Conservation (phyloP, 2,113 vertebrate species). For the Oxyruncus cristatus region DNA sequence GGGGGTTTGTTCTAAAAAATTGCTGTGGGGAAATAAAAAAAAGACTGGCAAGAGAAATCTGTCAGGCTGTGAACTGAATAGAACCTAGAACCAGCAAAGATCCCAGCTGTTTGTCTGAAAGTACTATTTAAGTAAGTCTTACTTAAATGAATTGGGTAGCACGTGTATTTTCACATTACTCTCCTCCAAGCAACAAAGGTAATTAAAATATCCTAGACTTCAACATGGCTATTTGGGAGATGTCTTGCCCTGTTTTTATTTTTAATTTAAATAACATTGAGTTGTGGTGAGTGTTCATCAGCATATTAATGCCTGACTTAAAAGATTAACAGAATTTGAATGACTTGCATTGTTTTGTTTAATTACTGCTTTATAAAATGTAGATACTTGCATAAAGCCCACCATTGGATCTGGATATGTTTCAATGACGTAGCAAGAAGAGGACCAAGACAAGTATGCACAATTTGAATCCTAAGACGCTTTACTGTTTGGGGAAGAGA, state of each 20-base stretch:
- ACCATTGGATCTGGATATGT: background rate
- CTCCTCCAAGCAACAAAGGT: background rate
- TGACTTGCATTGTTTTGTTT: constrained; percentile 23
- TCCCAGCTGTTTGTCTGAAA: background rate
- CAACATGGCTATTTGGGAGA: background rate
- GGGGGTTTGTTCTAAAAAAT: background rate
- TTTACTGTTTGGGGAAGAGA: constrained; percentile 10
- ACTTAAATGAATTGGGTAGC: background rate
- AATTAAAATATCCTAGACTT: background rate
- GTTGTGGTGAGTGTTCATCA: constrained; percentile 11
- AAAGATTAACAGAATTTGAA: constrained; percentile 16
- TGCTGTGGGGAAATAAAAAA: background rate
- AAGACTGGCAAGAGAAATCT: background rate
- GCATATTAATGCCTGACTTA: constrained; percentile 13
- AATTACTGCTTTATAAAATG: background rate
- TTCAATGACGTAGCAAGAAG: constrained; percentile 9
- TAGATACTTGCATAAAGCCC: constrained; percentile 18
- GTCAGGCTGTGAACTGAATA: background rate
- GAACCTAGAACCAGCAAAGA: background rate
- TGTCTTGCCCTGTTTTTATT: background rate
- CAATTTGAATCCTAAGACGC: background rate
- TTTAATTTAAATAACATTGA: background rate
- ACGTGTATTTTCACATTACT: background rate
- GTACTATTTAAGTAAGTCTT: background rate
- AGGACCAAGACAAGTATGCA: constrained; percentile 46